Conservation (phyloP, 2,113 vertebrate genomes). For the Oostethus manadensis region DNA sequence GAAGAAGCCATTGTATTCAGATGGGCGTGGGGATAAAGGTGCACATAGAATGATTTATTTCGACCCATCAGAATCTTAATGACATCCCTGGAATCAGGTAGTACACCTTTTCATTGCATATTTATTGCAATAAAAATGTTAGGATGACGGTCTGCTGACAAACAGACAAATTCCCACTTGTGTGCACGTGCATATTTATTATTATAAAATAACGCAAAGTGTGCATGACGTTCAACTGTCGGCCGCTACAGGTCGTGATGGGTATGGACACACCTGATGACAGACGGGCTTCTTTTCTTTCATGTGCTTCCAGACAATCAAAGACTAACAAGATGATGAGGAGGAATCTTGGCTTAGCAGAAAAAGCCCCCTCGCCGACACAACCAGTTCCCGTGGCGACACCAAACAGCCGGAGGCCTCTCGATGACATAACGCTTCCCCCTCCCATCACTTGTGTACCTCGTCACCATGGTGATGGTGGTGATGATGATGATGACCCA, state of each 20-base stretch:
- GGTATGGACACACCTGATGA: conserved; percentile 15
- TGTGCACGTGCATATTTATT: no score
- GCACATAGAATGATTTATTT: no score
- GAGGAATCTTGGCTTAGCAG: neutral
- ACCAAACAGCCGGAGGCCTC: conserved; percentile 30
- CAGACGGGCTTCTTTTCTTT: conserved; percentile 16
- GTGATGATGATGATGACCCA: conserved; percentile 23
- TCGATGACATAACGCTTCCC: conserved; percentile 35
- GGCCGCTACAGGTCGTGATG: conserved; percentile 20
- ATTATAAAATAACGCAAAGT: no score
- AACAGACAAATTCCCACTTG: no score
- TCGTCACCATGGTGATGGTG: conserved; percentile 28
- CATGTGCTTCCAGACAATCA: conserved; percentile 53
- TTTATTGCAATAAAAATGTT: no score
- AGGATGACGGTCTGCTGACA: no score
- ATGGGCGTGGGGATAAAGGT: no score
- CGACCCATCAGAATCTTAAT: no score
- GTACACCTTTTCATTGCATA: no score
- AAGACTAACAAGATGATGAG: conserved; percentile 22
- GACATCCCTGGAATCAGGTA: no score
- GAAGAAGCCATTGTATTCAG: no score
- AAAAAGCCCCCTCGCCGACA: neutral
- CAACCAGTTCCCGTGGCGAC: conserved; percentile 32
- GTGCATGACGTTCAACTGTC: no score
- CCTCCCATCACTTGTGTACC: conserved; percentile 49